A percentile compares a stretch with the other conserved stretches of the same genome.
Conservation (phyloP, 2,797 vertebrate species). For the Xiphophorus birchmanni region DNA sequence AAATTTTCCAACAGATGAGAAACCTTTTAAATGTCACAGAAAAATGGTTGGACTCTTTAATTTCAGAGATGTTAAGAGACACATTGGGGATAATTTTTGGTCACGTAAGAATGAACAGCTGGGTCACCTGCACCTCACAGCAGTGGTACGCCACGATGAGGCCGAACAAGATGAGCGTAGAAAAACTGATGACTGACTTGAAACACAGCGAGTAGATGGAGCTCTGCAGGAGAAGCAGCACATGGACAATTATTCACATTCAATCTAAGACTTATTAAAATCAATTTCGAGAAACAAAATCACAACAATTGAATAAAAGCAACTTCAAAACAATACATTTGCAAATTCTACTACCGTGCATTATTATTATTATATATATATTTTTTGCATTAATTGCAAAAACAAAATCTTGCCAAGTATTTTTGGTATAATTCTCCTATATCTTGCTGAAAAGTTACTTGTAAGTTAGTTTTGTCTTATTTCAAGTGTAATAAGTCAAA, state of each 20-base stretch:
- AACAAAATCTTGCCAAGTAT: too few species aligned
- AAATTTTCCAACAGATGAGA: not conserved
- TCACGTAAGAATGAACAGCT: not conserved
- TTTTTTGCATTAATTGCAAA: not conserved
- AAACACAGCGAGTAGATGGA: conserved; percentile 90
- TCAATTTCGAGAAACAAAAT: not conserved
- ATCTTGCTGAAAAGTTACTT: too few species aligned
- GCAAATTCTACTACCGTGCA: not conserved
- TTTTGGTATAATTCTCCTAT: too few species aligned
- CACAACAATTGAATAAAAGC: not conserved
- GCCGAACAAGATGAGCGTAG: conserved; percentile 87
- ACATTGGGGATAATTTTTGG: not conserved
- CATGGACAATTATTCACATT: conserved; percentile 12
- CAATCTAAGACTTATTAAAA: not conserved
- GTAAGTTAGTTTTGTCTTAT: too few species aligned
- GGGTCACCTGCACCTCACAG: conserved; percentile 89
- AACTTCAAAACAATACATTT: not conserved
- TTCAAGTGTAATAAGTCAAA: too few species aligned
- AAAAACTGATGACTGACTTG: conserved; percentile 92
- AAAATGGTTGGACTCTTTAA: not conserved
- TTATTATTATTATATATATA: not conserved
- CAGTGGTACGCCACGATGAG: conserved; percentile 92
- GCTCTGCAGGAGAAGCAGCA: conserved; percentile 76
- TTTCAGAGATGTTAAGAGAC: not conserved
- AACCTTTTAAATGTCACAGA: not conserved